Conservation (phyloP, 2,797 vertebrate species). For the Streptopelia turtur region DNA sequence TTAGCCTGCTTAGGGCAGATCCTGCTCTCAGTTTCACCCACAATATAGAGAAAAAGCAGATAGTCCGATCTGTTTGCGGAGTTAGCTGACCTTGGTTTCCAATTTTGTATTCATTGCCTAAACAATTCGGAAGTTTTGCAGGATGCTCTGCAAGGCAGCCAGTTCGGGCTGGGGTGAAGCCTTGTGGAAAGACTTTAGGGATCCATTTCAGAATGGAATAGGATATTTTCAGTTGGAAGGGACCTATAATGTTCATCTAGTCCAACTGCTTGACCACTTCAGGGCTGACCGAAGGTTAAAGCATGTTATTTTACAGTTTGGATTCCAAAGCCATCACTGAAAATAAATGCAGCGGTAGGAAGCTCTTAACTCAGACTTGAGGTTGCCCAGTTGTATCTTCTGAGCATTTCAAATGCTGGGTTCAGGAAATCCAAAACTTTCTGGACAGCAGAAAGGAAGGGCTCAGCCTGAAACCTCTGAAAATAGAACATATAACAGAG, state of each 20-base stretch:
- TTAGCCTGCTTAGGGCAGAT: not conserved
- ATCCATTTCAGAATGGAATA: too few relatives aligned
- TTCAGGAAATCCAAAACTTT: not conserved
- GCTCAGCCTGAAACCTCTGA: not conserved
- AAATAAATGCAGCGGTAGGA: not conserved
- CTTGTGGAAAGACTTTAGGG: not conserved
- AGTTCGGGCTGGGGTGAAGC: not conserved
- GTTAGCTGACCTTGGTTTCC: not conserved
- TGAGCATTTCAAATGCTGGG: not conserved
- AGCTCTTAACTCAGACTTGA: accelerated
- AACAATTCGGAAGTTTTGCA: not conserved
- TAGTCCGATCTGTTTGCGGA: not conserved
- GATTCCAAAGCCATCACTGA: not conserved
- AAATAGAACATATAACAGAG: not conserved
- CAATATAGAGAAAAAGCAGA: not conserved
- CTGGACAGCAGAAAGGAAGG: not conserved
- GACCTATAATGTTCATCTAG: too few relatives aligned
- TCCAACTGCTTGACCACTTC: not conserved
- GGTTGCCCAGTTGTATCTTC: not conserved
- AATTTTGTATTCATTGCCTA: not conserved
- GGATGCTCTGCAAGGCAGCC: not conserved
- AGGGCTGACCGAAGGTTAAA: too few relatives aligned
- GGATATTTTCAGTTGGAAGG: too few relatives aligned
- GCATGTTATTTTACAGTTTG: too few relatives aligned
- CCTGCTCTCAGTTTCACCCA: not conserved